phyloP scores from a whole-genome alignment of 2,797 vertebrate species.

The Otus scops region DNA sequence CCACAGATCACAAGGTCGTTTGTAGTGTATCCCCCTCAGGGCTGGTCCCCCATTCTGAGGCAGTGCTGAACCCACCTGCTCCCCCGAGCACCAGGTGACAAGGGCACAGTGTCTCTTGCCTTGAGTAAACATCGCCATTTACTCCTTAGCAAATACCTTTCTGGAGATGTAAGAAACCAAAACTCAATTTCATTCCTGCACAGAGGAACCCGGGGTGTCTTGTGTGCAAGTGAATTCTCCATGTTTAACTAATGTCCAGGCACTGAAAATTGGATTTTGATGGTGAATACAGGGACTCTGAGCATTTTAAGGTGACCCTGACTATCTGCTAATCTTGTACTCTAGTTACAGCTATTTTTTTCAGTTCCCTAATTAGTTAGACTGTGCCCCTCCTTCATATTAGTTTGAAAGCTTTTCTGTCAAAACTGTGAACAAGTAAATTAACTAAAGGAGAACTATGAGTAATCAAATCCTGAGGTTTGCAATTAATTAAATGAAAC shows the following conservation, averaged over 20 bases:
- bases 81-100: neutral
- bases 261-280: neutral
- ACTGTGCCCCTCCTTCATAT: constrained; percentile 39
- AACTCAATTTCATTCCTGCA: neutral
- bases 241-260: neutral
- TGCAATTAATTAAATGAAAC: constrained; percentile 75
- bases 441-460: constrained; percentile 67
- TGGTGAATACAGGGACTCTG: neutral
- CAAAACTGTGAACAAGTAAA: constrained; percentile 72
- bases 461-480: constrained; percentile 70
- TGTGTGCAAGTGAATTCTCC: neutral
- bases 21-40: neutral
- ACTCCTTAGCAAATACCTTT: neutral
- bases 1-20: neutral
- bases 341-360: constrained; percentile 8
- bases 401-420: constrained; percentile 68
- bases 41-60: neutral
- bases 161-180: neutral
- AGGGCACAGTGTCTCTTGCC: neutral
- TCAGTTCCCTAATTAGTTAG: constrained; percentile 34
- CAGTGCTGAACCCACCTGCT: neutral
- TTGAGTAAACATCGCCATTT: neutral
- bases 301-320: constrained; percentile 10
- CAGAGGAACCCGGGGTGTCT: neutral
- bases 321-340: neutral